Evolutionary conservation across 2,888 invertebrate genomes (phyloP).

Genomic region (Dryomyza anilis): DNA sequence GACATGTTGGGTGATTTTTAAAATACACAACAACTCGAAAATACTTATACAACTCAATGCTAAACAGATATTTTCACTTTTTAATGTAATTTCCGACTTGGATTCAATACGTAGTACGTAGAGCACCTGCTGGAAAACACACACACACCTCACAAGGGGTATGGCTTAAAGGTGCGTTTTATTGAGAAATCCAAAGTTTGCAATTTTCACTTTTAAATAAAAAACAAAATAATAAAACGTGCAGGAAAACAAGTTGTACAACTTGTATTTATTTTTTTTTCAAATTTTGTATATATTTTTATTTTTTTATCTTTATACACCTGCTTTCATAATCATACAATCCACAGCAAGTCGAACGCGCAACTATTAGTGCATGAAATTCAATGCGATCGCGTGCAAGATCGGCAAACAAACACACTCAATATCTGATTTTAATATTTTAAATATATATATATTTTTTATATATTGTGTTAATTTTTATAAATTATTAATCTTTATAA

Average conservation of each 20-base stretch:
- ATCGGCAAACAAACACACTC: background rate
- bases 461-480: background rate
- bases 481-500: background rate
- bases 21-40: background rate
- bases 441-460: background rate
- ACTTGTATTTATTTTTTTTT: constrained; percentile 1
- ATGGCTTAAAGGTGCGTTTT: no score
- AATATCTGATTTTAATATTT: background rate
- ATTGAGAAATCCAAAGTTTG: no score
- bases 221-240: no score
- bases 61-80: no score
- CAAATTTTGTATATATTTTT: background rate
- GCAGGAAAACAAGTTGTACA: background rate
- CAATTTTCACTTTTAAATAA: background rate
- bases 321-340: no score
- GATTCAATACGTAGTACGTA: no score
- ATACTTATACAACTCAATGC: background rate
- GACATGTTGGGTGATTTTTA: background rate
- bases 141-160: no score
- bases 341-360: no score
- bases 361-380: constrained; percentile 42
- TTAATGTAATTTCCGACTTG: no score
- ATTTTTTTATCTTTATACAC: background rate
- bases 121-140: no score
- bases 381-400: constrained; percentile 35